phyloP scores from a whole-genome alignment of 2,888 invertebrate species.

The Oligia latruncula region DNA sequence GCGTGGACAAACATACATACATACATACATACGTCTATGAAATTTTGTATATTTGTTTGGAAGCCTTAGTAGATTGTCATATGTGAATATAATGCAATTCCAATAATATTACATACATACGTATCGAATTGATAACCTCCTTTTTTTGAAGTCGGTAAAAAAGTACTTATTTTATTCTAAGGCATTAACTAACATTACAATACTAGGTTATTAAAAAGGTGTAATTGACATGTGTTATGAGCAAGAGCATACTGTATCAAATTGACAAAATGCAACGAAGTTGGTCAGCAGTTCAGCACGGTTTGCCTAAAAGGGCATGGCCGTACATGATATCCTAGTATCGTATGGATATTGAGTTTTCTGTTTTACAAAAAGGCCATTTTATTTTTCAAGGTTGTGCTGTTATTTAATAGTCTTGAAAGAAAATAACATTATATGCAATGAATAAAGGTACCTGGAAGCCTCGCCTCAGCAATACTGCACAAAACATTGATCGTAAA shows the following conservation, averaged over 20 bases:
- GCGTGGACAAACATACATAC: no score
- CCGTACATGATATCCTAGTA: background rate
- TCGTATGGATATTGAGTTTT: no score
- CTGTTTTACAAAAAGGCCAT: background rate
- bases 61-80: no score
- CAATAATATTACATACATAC: no score
- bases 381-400: background rate
- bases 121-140: no score
- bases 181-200: no score
- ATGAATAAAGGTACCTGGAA: conserved; percentile 9
- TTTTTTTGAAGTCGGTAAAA: no score
- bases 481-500: conserved; percentile 27
- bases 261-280: background rate
- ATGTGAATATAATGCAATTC: no score
- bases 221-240: background rate
- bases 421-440: background rate
- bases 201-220: background rate
- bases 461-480: conserved; percentile 7
- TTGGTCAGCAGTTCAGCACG: no score
- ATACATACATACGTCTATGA: no score
- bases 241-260: background rate
- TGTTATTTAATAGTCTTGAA: background rate
- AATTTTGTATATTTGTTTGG: no score
- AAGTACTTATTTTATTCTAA: background rate
- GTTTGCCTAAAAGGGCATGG: background rate